These are phyloP conservation scores for Corvus cornix DNA, from an alignment of 2,113 vertebrate species.

Conservation along the genomic window DNA sequence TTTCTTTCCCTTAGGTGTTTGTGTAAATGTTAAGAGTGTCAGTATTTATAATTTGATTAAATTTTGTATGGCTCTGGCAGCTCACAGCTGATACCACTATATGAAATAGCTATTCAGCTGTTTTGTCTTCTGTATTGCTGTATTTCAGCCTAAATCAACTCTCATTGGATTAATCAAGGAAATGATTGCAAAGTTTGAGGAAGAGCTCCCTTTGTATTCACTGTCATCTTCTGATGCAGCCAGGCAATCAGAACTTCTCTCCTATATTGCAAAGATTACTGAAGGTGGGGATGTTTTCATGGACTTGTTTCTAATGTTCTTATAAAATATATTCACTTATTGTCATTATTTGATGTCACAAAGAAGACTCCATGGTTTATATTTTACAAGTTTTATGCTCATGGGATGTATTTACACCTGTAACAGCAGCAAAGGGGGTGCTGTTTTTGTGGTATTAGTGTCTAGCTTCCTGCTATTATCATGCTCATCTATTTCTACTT, in stretches of 20 bases:
- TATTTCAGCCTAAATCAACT: conserved; percentile 86
- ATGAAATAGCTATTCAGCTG: not conserved
- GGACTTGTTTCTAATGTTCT: not conserved
- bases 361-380: not conserved
- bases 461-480: not conserved
- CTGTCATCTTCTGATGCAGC: conserved; percentile 71
- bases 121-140: conserved; percentile 8
- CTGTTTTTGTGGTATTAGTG: not conserved
- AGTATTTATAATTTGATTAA: not conserved
- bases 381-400: not conserved
- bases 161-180: conserved; percentile 84
- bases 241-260: conserved; percentile 82
- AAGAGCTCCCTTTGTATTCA: conserved; percentile 87
- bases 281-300: conserved; percentile 75
- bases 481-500: not conserved
- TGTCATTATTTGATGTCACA: not conserved
- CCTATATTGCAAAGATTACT: conserved; percentile 83
- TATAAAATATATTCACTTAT: not conserved
- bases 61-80: not conserved
- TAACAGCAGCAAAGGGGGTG: not conserved
- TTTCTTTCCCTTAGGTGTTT: not conserved
- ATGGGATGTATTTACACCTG: not conserved
- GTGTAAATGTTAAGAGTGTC: not conserved
- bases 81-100: not conserved
- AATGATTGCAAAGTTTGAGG: conserved; percentile 92